These are phyloP conservation scores for Periophthalmodon schlosseri DNA, from an alignment of 2,113 vertebrate species.

Conservation along the genomic window DNA sequence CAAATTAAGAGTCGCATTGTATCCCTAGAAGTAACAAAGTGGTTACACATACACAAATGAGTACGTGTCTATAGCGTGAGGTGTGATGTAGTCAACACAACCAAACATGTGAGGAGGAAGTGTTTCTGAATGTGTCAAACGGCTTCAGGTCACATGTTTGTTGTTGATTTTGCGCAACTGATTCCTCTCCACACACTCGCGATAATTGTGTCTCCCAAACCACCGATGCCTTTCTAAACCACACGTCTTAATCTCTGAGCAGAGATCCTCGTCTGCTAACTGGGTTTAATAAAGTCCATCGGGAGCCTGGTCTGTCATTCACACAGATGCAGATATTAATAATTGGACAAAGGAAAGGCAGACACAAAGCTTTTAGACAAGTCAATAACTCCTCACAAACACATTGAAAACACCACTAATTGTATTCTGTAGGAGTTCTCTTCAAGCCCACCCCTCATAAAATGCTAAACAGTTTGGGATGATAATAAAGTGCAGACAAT, in stretches of 20 bases:
- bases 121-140: conserved; percentile 22
- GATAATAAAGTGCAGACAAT: no score
- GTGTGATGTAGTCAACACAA: conserved; percentile 35
- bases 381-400: conserved; percentile 17
- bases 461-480: no score
- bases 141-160: conserved; percentile 25
- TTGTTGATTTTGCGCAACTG: conserved; percentile 22
- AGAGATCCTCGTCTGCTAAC: conserved; percentile 47
- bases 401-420: not conserved
- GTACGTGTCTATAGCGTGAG: conserved; percentile 13
- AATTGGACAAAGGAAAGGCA: conserved; percentile 39
- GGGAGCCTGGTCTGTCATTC: conserved; percentile 38
- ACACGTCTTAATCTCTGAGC: conserved; percentile 47
- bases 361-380: conserved; percentile 40
- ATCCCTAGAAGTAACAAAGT: not conserved
- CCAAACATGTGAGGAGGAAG: conserved; percentile 30
- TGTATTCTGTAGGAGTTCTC: not conserved
- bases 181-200: not conserved
- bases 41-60: not conserved
- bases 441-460: no score
- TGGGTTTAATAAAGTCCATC: conserved; percentile 57
- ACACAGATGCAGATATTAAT: conserved; percentile 32
- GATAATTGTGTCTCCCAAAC: conserved; percentile 6
- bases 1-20: no score
- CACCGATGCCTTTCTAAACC: conserved; percentile 23